Conservation (phyloP, 2,113 vertebrate species). For the Myotis brandtii region DNA sequence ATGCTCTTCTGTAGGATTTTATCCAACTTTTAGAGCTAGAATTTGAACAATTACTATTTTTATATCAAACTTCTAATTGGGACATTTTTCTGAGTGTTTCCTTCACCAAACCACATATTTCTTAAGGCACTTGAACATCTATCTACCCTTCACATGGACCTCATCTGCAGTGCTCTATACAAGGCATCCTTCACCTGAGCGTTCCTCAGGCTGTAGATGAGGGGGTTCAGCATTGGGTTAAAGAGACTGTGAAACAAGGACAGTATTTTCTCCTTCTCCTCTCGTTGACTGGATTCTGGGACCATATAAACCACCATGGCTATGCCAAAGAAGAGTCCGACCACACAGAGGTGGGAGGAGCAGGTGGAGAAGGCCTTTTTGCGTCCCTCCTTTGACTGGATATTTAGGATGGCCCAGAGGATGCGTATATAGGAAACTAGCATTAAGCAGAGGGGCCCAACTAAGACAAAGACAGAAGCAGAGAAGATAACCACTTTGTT, state of each 20-base stretch:
- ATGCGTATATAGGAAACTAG: constrained; percentile 32
- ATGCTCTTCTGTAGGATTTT: neutral
- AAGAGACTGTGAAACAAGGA: constrained; percentile 24
- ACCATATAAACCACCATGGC: neutral
- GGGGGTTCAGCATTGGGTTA: constrained; percentile 48
- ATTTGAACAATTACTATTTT: neutral
- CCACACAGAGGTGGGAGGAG: constrained; percentile 47
- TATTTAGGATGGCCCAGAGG: constrained; percentile 35
- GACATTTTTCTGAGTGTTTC: neutral
- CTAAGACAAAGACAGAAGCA: neutral
- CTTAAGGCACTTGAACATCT: neutral
- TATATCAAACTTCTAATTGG: neutral
- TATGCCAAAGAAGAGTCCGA: constrained; percentile 31
- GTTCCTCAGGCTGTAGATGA: constrained; percentile 43
- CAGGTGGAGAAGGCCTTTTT: constrained; percentile 50
- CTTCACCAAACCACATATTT: neutral
- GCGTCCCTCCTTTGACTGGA: constrained; percentile 23
- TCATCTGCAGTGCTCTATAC: neutral
- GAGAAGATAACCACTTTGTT: constrained; percentile 38
- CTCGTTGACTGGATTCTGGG: neutral
- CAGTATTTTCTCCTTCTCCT: neutral
- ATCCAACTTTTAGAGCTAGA: neutral
- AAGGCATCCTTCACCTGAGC: constrained; percentile 15
- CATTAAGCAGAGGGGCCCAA: neutral
- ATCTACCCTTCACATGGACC: fast-evolving